Evolutionary conservation across 2,113 vertebrate genomes (phyloP), one percentile per base, ranked within the genome.

Genomic region (Entelurus aequoreus): DNA sequence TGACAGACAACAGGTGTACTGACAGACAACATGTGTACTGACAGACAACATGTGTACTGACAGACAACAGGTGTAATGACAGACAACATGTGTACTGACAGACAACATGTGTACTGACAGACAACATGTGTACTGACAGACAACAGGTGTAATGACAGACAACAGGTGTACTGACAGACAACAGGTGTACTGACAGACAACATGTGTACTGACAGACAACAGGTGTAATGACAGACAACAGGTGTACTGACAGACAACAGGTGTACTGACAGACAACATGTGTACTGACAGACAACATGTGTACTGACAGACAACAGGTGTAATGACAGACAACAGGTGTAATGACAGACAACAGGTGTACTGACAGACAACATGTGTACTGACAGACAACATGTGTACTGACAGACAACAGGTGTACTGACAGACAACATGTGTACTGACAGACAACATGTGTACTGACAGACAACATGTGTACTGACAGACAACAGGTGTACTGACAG

Each of bases 121-220:
- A 19, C 12, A 82, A 50, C 28, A 28, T 3, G 28, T 28, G 3
- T 28, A 28, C 28, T 3, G 28, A 28, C 4, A 3, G 4, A 28
- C 28, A 28, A 28, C 28, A 28, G 1, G 4, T 28, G 28, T 28
- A 28, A 1, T 28, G 28, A 28, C 4, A 4, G 28, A 28, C 67
- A 78, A 82, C 83, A 87, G 85, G 75, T 83, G 83, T 55, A 15
- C 48, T 61, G 62, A 64, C 75, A 67, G 65, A n/a, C 28, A 28
- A 28, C 28, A 28, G 0, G 28, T 28, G 3, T 28, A 28, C 28
- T 28, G 28, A 28, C 28, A 28, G 28, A 28, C 28, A 28, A 28
- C 28, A 28, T 1, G 28, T 28, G 28, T 28, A 3, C 28, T 28
- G 28, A 28, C 28, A 28, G 28, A 28, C 28, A 28, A 28, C 28